A percentile compares a stretch with the other conserved stretches of the same genome.
phyloP scores from a whole-genome alignment of 2,113 vertebrate species.

The Dendropsophus ebraccatus region DNA sequence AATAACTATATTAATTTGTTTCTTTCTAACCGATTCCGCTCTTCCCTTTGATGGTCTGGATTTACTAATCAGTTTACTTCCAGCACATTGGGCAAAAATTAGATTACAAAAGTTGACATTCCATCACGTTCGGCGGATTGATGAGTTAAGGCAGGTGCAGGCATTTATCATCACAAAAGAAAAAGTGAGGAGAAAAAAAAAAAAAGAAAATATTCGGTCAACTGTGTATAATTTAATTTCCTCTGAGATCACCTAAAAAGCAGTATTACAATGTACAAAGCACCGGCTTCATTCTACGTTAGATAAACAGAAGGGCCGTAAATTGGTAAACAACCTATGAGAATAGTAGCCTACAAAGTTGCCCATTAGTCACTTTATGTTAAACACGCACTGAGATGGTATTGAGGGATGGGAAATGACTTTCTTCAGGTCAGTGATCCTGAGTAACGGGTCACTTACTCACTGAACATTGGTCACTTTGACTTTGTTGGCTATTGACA shows the following conservation, averaged over 20 bases:
- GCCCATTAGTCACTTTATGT: background rate
- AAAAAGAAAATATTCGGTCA: background rate
- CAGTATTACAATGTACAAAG: background rate
- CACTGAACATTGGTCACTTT: slow-evolving; percentile 6
- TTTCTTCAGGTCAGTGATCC: slow-evolving; percentile 55
- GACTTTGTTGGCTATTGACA: background rate
- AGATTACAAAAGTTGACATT: background rate
- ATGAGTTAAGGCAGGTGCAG: background rate
- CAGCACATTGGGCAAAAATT: slow-evolving; percentile 25
- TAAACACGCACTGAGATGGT: slow-evolving; percentile 14
- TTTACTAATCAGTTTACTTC: slow-evolving; percentile 16
- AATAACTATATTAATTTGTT: slow-evolving; percentile 14
- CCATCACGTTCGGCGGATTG: background rate
- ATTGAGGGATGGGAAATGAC: slow-evolving; percentile 46
- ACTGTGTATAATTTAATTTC: slow-evolving; percentile 14
- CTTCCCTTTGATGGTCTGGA: background rate
- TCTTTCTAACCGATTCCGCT: background rate
- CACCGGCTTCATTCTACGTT: background rate
- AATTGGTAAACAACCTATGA: background rate
- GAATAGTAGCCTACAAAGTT: background rate
- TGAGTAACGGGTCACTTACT: slow-evolving; percentile 49
- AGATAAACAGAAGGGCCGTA: background rate
- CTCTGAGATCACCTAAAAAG: background rate
- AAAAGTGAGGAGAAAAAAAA: background rate
- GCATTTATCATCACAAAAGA: background rate